phyloP scores from a whole-genome alignment of 1,140 invertebrate species.

The Drosophila carrolli region DNA sequence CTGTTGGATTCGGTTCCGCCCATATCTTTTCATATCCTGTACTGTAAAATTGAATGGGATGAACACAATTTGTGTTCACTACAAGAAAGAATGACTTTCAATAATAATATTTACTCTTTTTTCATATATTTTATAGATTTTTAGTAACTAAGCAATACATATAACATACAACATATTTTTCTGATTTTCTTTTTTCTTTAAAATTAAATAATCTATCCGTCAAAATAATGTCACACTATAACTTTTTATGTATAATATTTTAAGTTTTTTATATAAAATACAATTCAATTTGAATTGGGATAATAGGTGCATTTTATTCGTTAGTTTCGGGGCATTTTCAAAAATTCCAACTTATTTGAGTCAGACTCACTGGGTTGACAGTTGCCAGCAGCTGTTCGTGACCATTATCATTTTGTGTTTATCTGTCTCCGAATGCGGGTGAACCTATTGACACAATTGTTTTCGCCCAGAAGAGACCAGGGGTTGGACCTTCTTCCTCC shows the following conservation, averaged over 20 bases:
- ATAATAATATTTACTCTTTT: too few relatives aligned
- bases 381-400: slow-evolving; percentile 70
- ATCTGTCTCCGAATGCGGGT: slow-evolving; percentile 71
- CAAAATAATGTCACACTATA: too few relatives aligned
- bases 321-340: neutral
- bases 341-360: slow-evolving; percentile 25
- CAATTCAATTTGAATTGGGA: too few relatives aligned
- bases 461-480: slow-evolving; percentile 54
- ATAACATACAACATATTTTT: too few relatives aligned
- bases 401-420: slow-evolving; percentile 73
- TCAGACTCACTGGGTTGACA: slow-evolving; percentile 51
- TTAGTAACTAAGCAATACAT: too few relatives aligned
- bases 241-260: too few relatives aligned
- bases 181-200: too few relatives aligned
- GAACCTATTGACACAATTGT: slow-evolving; percentile 82
- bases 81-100: too few relatives aligned
- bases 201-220: too few relatives aligned
- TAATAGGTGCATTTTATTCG: neutral
- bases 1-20: slow-evolving; percentile 61
- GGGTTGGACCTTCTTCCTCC: slow-evolving; percentile 45
- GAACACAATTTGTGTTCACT: neutral
- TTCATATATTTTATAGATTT: too few relatives aligned
- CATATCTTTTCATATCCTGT: slow-evolving; percentile 1
- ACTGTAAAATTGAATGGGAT: neutral
- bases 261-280: too few relatives aligned